Conservation (phyloP, 2,113 vertebrate species). For the Pluvialis apricaria region DNA sequence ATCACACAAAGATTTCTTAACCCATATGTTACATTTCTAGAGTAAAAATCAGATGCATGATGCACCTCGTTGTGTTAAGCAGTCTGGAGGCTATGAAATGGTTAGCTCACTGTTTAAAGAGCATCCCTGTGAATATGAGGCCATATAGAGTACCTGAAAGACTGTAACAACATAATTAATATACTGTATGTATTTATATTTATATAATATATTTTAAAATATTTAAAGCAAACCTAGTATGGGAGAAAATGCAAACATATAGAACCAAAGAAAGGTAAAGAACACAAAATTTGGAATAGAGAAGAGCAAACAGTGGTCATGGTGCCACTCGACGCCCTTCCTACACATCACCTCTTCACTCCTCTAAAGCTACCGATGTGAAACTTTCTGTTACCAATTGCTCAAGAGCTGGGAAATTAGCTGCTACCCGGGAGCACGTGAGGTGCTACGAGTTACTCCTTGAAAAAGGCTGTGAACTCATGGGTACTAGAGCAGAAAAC, state of each 20-base stretch:
- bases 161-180: neutral
- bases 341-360: neutral
- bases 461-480: neutral
- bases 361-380: neutral
- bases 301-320: neutral
- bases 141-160: neutral
- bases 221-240: neutral
- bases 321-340: neutral
- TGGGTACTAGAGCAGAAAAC: neutral
- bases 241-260: neutral
- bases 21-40: fast-evolving
- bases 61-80: neutral
- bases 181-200: neutral
- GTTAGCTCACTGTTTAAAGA: neutral
- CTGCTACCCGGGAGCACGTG: neutral
- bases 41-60: neutral
- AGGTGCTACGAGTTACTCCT: neutral
- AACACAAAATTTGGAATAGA: neutral
- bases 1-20: neutral
- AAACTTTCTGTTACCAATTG: neutral
- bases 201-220: neutral
- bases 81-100: neutral
- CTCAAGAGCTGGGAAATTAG: neutral
- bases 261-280: neutral
- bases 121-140: neutral